Base-by-base conservation (phyloP, 2,113 vertebrate species). In the Microtus oregoni region DNA sequence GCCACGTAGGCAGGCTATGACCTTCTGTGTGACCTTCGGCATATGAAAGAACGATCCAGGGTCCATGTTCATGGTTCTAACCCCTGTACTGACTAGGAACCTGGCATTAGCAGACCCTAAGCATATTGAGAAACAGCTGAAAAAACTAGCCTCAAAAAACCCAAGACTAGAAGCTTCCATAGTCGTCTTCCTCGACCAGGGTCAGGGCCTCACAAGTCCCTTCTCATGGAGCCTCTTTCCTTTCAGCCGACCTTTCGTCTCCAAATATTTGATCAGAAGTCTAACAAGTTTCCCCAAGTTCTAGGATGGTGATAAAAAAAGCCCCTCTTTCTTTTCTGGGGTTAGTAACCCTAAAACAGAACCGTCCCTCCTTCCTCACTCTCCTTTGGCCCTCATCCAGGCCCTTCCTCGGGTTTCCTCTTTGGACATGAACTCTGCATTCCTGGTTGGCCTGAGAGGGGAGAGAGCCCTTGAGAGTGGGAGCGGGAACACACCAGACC, bases 261-360 rank as follows among this genome's bases (percentile, higher is more conserved):
- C 81, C 0, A 1, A 55, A 73, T 32, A 52, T 44, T 92, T 58
- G 81, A 85, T 90, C 91, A 94, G 95, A 91, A 94, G 32, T 55
- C 93, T 89, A 73, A 44, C 90, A 78, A 91, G 61, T 79, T 85
- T 94, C 79, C 94, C 88, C 44, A 44, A 55, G 94, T 85, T 90
- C 90, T 94, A 75, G 88, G 73, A 14, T 77, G 47, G 61, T 44
- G 83, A 92, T 88, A 89, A 97, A 75, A 97, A 75, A 28, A 35
- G 61, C 63, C 70, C 61, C 78, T 85, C 75, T 10, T 35, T n/a
- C 87, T 90, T 90, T 70, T 96, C 93, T 97, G 90, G 88, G 92
- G 86, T 68, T 87, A 96, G 52, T 90, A 55, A 95, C 47, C 92
- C 95, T 97, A 96, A 96, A 95, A 97, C 90, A 30, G 3, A n/a